These are phyloP conservation scores for Intellagama lesueurii DNA, from an alignment of 2,797 vertebrate genomes.

Conservation along the genomic window DNA sequence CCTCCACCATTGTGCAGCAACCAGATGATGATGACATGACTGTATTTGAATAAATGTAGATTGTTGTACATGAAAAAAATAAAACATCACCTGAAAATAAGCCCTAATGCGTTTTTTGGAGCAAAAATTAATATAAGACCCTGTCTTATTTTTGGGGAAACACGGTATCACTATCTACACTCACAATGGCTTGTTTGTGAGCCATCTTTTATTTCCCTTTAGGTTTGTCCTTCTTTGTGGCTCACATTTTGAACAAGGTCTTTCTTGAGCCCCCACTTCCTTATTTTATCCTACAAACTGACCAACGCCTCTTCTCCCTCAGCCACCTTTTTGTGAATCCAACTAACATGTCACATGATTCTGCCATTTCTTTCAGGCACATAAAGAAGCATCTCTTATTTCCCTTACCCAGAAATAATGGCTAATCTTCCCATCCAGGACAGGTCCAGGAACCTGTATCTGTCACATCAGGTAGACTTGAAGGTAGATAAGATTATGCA, in stretches of 20 bases:
- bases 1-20: too few relatives aligned
- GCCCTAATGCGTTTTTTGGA: too few relatives aligned
- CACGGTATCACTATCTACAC: background rate
- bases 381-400: background rate
- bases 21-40: too few relatives aligned
- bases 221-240: background rate
- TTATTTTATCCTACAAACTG: background rate
- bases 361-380: background rate
- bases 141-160: too few relatives aligned
- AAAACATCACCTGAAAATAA: too few relatives aligned
- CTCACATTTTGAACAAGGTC: background rate
- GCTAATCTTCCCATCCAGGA: background rate
- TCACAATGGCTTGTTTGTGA: background rate
- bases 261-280: background rate
- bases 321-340: too few relatives aligned
- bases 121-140: too few relatives aligned
- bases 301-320: background rate
- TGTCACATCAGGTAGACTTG: background rate
- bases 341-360: background rate
- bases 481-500: background rate
- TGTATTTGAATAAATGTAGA: too few relatives aligned
- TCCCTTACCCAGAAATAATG: background rate
- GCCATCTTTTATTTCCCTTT: background rate
- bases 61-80: too few relatives aligned
- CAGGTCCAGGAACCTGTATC: background rate